Percentiles rank a stretch among this genome's conserved stretches.
phyloP scores from a whole-genome alignment of 2,888 invertebrate species.

The Pecten maximus region DNA sequence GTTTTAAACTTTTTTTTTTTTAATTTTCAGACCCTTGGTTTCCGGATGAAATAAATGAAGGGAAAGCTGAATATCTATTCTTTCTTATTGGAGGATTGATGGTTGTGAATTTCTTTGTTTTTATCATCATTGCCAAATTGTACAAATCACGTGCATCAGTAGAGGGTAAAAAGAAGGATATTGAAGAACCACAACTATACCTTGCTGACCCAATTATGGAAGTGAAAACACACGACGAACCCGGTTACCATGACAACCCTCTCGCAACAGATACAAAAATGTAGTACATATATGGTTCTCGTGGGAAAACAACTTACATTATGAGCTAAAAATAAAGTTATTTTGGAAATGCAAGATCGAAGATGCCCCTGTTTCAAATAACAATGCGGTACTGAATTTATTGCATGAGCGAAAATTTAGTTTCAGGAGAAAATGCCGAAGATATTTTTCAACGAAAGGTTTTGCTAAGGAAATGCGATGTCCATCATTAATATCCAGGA shows the following conservation, averaged over 20 bases:
- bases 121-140: slow-evolving; percentile 63
- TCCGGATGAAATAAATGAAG: slow-evolving; percentile 73
- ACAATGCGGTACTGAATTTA: no score
- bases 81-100: slow-evolving; percentile 71
- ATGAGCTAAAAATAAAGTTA: no score
- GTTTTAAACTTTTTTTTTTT: neutral
- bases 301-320: no score
- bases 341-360: no score
- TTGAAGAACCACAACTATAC: neutral
- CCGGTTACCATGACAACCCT: slow-evolving; percentile 12
- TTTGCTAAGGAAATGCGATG: no score
- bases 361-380: no score
- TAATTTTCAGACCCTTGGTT: slow-evolving; percentile 75
- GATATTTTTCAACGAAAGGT: no score
- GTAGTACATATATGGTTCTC: no score
- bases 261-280: neutral
- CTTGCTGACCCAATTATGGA: neutral
- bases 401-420: no score
- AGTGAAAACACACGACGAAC: neutral
- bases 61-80: slow-evolving; percentile 71
- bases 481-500: no score
- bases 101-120: slow-evolving; percentile 66
- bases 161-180: neutral
- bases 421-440: no score
- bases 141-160: slow-evolving; percentile 58